A percentile compares a stretch with the other conserved stretches of the same genome.
Conservation (phyloP, 2,888 invertebrate species). For the Cephus spinipes region DNA sequence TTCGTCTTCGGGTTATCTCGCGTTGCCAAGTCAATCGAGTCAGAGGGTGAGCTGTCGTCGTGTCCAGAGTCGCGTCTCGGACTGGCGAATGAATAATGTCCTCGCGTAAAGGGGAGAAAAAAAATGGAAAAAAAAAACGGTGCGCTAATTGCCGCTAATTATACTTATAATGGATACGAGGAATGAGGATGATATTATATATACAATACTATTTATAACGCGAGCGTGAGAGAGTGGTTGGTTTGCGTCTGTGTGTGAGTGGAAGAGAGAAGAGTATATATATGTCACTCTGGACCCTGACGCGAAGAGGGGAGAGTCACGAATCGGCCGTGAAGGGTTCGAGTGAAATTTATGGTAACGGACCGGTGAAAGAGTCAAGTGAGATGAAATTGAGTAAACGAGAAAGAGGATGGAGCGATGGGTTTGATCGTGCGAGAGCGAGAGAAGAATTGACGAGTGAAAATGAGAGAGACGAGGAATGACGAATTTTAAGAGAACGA, state of each 20-base stretch:
- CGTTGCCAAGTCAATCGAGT: not conserved
- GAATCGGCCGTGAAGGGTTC: not conserved
- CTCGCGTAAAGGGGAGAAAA: constrained; percentile 1
- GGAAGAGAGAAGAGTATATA: not conserved
- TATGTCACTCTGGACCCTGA: not conserved
- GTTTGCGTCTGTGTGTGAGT: not conserved
- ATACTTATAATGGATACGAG: constrained; percentile 36
- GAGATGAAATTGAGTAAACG: constrained; percentile 32
- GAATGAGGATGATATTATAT: constrained; percentile 54
- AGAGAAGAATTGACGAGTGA: constrained; percentile 6
- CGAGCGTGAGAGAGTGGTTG: constrained; percentile 4
- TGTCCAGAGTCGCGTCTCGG: not conserved
- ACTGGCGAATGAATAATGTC: not conserved
- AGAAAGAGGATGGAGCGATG: constrained; percentile 14
- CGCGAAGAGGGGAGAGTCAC: not conserved
- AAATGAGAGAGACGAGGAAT: constrained; percentile 31
- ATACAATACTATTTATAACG: constrained; percentile 59
- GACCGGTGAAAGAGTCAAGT: not conserved
- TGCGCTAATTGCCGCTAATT: constrained; percentile 55
- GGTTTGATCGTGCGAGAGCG: constrained; percentile 16
- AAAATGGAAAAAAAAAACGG: constrained; percentile 25
- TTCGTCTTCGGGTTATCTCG: not conserved
- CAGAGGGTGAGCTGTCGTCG: not conserved
- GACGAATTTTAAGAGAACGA: constrained; percentile 29
- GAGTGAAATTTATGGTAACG: not conserved